Evolutionary conservation across 1,140 invertebrate species (phyloP).

Genomic region (Penaeus vannamei): DNA sequence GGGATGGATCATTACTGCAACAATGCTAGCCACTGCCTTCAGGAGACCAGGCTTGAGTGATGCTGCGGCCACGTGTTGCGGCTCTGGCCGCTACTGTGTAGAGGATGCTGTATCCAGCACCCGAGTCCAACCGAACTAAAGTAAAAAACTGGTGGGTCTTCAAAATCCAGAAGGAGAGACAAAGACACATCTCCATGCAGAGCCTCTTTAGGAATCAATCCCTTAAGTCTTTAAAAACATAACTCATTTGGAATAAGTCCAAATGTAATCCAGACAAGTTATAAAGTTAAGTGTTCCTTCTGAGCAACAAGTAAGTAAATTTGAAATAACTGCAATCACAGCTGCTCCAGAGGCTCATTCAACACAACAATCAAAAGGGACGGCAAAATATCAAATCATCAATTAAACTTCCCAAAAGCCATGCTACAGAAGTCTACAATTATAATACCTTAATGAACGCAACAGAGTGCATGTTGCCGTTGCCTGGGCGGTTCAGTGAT

Average conservation of each 20-base stretch:
- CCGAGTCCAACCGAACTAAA: constrained; percentile 62
- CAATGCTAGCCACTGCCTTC: constrained; percentile 57
- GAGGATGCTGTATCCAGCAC: constrained; percentile 64
- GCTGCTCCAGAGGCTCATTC: constrained; percentile 54
- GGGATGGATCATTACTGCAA: constrained; percentile 65
- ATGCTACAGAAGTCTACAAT: constrained; percentile 65
- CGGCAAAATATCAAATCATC: constrained; percentile 66
- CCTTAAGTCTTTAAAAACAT: constrained; percentile 42
- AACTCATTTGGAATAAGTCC: constrained; percentile 34
- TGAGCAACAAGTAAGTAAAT: constrained; percentile 48
- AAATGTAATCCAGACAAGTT: constrained; percentile 44
- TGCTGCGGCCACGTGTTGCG: constrained; percentile 57
- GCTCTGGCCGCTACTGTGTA: constrained; percentile 63
- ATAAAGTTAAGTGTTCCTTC: constrained; percentile 41
- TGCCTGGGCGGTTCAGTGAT: constrained; percentile 48
- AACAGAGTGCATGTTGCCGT: constrained; percentile 45
- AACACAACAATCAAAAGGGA: constrained; percentile 65
- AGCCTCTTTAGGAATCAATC: constrained; percentile 59
- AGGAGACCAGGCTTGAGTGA: constrained; percentile 66
- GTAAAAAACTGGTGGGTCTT: constrained; percentile 44
- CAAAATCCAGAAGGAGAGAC: constrained; percentile 64
- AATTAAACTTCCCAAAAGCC: constrained; percentile 65
- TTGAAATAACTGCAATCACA: constrained; percentile 27
- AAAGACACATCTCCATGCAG: constrained; percentile 61
- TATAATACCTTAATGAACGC: constrained; percentile 63